A percentile compares a stretch with the other conserved stretches of the same genome.
These are phyloP conservation scores for Lota lota DNA, from an alignment of 2,113 vertebrate species.

Conservation along the genomic window DNA sequence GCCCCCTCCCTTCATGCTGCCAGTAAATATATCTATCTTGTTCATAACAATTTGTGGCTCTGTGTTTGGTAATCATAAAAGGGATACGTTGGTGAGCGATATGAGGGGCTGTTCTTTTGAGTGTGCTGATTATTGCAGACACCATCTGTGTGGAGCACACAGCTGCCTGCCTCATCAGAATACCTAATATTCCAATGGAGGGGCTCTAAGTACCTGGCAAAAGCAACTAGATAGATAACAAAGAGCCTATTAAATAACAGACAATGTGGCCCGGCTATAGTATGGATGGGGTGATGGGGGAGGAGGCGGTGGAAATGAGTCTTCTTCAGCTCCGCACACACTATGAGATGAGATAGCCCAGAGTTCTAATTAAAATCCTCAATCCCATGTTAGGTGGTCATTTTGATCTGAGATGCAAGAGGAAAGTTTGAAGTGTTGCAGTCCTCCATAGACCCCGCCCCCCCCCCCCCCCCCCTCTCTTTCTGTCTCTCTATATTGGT, in stretches of 20 bases:
- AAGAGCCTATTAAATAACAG: constrained; percentile 69
- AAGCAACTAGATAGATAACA: constrained; percentile 69
- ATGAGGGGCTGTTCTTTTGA: constrained; percentile 56
- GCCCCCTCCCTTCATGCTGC: constrained; percentile 41
- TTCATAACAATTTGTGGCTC: constrained; percentile 61
- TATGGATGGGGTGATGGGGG: constrained; percentile 38
- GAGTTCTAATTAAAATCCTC: constrained; percentile 73
- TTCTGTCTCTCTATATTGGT: neutral
- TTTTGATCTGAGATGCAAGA: constrained; percentile 66
- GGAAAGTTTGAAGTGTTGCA: constrained; percentile 55
- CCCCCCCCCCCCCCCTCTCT: constrained; percentile 21
- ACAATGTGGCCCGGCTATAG: constrained; percentile 64
- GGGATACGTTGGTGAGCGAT: constrained; percentile 59
- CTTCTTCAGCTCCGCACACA: constrained; percentile 62
- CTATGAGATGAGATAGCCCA: constrained; percentile 65
- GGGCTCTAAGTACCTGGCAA: constrained; percentile 67
- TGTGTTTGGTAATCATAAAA: constrained; percentile 65
- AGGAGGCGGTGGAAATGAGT: constrained; percentile 59
- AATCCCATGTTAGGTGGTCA: constrained; percentile 66
- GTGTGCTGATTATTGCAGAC: constrained; percentile 60
- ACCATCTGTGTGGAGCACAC: constrained; percentile 62
- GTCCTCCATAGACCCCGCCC: constrained; percentile 17
- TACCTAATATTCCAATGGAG: constrained; percentile 65
- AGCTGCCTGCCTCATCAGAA: constrained; percentile 67
- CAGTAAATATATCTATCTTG: constrained; percentile 63